A percentile compares a stretch with the other conserved stretches of the same genome.
phyloP scores from a whole-genome alignment of 2,797 vertebrate species.

The Pangasius larnaudii region DNA sequence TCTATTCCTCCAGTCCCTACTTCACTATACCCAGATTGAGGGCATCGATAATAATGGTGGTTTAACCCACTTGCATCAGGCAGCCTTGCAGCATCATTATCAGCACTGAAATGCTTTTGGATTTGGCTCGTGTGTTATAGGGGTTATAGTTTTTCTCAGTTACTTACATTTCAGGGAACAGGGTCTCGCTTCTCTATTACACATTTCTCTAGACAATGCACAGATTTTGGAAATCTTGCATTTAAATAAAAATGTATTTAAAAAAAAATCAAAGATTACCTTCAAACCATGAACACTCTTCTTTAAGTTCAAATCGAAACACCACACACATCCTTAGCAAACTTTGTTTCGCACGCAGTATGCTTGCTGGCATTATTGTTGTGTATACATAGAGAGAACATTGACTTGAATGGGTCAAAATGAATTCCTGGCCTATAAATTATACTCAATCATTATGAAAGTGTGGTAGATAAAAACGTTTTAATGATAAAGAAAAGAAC shows the following conservation, averaged over 20 bases:
- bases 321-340: not conserved
- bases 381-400: not conserved
- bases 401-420: not conserved
- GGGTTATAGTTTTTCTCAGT: not conserved
- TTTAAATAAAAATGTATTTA: not conserved
- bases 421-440: not conserved
- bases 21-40: not conserved
- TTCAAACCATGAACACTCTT: not conserved
- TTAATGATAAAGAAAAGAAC: not conserved
- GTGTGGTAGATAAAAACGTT: not conserved
- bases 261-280: not conserved
- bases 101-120: not conserved
- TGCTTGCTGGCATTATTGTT: not conserved
- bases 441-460: too few relatives aligned
- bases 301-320: not conserved
- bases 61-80: constrained; percentile 1
- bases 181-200: not conserved
- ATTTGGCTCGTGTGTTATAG: not conserved
- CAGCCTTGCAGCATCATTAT: not conserved
- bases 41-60: not conserved
- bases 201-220: not conserved
- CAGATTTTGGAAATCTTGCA: not conserved
- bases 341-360: not conserved
- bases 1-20: not conserved
- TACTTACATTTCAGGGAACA: not conserved